Evolutionary conservation across 2,888 invertebrate species (phyloP).

Genomic region (Eudasyphora cyanicolor): DNA sequence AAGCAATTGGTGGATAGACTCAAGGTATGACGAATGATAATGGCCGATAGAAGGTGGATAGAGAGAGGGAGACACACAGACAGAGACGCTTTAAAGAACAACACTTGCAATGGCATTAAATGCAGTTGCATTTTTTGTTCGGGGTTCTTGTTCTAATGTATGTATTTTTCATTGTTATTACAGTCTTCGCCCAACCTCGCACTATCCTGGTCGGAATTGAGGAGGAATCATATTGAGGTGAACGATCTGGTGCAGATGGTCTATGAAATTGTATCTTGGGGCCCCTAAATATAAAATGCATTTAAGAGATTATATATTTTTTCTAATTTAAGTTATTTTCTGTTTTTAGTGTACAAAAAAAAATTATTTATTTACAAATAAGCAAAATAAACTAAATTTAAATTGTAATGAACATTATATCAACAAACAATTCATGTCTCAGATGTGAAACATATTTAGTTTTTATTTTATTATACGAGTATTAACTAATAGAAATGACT

Average conservation of each 20-base stretch:
- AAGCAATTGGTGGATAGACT: slow-evolving; percentile 69
- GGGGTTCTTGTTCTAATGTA: slow-evolving; percentile 5
- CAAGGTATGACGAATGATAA: slow-evolving; percentile 67
- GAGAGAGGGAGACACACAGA: background rate
- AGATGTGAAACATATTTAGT: no score
- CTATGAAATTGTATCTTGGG: slow-evolving; percentile 73
- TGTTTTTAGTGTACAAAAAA: no score
- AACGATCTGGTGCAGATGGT: slow-evolving; percentile 72
- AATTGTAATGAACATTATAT: no score
- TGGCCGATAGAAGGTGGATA: background rate
- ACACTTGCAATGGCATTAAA: slow-evolving; percentile 14
- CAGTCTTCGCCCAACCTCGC: slow-evolving; percentile 70
- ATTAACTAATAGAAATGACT: no score
- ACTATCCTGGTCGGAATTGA: slow-evolving; percentile 66
- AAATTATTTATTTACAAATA: no score
- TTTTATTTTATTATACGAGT: no score
- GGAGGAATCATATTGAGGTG: slow-evolving; percentile 70
- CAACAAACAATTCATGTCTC: no score
- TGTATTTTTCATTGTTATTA: slow-evolving; percentile 39
- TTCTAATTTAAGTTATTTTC: no score
- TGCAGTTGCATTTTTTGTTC: slow-evolving; percentile 6
- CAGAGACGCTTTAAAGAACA: background rate
- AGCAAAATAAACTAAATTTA: no score
- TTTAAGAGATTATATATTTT: no score
- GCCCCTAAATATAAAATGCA: slow-evolving; percentile 65